These are phyloP conservation scores for Philantomba maxwellii DNA, from an alignment of 2,113 vertebrate genomes.

Conservation along the genomic window DNA sequence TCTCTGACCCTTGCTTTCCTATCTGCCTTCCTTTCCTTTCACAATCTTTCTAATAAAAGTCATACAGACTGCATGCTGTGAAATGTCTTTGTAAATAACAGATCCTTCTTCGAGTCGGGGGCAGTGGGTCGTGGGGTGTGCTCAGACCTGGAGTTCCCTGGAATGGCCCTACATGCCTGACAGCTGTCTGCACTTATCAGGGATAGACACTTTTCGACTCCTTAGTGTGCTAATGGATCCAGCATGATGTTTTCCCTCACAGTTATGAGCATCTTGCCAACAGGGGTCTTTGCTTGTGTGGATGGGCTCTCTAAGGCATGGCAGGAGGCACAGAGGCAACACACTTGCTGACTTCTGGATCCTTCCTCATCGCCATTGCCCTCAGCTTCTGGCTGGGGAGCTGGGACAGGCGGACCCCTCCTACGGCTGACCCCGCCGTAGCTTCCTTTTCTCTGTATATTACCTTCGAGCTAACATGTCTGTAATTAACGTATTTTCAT, in stretches of 20 bases:
- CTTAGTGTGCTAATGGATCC: background rate
- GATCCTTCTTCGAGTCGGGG: background rate
- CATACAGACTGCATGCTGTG: background rate
- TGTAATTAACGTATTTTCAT: background rate
- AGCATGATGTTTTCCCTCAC: background rate
- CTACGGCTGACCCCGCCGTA: no score
- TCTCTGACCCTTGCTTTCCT: background rate
- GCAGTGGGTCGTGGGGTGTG: background rate
- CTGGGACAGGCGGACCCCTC: no score
- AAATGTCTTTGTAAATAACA: background rate
- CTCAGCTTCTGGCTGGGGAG: background rate
- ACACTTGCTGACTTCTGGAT: background rate
- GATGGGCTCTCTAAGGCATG: rapidly evolving
- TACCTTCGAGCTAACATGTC: background rate
- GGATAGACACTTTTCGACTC: background rate
- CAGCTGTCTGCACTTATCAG: no score
- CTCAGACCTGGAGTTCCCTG: background rate
- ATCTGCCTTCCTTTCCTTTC: background rate
- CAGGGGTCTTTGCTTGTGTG: background rate
- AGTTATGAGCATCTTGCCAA: background rate
- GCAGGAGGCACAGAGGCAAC: background rate
- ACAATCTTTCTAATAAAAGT: background rate
- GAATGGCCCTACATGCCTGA: background rate
- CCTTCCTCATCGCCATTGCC: background rate
- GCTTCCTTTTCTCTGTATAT: background rate